Evolutionary conservation across 1,140 invertebrate genomes (phyloP), one percentile per base, ranked within the genome.

Genomic region (Stegodyphus mimosarum): DNA sequence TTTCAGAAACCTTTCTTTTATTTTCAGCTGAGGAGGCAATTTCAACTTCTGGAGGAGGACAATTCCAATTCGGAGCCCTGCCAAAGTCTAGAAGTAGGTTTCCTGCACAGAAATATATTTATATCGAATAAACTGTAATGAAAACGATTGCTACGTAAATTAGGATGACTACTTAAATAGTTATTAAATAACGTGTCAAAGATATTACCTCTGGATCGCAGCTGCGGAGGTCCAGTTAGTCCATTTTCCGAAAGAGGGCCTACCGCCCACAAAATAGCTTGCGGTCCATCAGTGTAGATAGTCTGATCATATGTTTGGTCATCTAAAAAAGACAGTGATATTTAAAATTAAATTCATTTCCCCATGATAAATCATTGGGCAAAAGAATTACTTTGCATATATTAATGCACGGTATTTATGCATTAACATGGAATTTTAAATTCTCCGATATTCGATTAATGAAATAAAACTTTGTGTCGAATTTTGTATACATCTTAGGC

Each of bases 241-340:
- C 93, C 91, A 78, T 93, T 92, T 60, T 94, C 93, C 90, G 97
- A 97, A 15, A 97, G 91, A 2, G 96, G 95, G 13, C 96, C 96
- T 83, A 97, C 92, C 1, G 95, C 96, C 96, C 96, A 98, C 86
- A 97, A 94, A 87, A 97, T 93, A 0, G 96, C 93, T 89, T 97
- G 96, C 6, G 93, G 93, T 67, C 91, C 90, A 89, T 95, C 96
- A 9, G 94, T 94, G 84, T 92, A 90, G 83, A 97, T 94, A 15
- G 93, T 90, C 83, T 88, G 88, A 83, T 88, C 88, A 77, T 88
- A 88, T 67, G 55, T 6, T 63, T 88, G 73, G 63, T 89, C 88
- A 5, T 86, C 87, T 87, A 13, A 33, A 50, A 18, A 84, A 75
- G 11, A 74, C 3, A 52, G 11, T 17, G 9, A 81, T 50, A 6